These are phyloP conservation scores for Phenganax stokvisi DNA, from an alignment of 92 coral and sea anemone species.

Conservation along the genomic window DNA sequence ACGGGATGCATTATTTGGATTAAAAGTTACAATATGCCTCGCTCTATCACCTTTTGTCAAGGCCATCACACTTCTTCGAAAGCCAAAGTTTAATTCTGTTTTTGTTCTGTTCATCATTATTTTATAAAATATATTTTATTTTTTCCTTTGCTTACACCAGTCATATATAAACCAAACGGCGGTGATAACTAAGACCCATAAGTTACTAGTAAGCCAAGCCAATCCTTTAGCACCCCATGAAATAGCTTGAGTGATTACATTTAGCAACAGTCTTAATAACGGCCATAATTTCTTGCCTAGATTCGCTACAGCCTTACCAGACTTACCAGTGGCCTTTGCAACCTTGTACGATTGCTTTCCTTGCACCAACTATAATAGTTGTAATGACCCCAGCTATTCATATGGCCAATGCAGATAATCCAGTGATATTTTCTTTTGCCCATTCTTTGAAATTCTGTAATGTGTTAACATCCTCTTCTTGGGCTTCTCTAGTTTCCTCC, in stretches of 20 bases:
- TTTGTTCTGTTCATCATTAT: too few species aligned
- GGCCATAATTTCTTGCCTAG: slow-evolving; percentile 25
- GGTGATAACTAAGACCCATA: slow-evolving; percentile 9
- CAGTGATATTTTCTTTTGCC: slow-evolving; percentile 34
- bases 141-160: not conserved
- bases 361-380: slow-evolving; percentile 19
- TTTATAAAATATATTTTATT: too few species aligned
- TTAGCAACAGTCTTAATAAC: not conserved
- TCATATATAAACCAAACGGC: not conserved
- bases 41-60: too few species aligned
- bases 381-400: slow-evolving; percentile 1
- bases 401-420: not conserved
- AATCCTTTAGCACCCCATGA: slow-evolving; percentile 15
- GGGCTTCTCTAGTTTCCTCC: not conserved
- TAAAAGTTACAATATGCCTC: too few species aligned
- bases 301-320: slow-evolving; percentile 22
- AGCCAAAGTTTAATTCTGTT: too few species aligned
- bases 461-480: not conserved
- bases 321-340: slow-evolving; percentile 27
- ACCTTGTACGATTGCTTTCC: slow-evolving; percentile 1
- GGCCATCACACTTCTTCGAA: too few species aligned
- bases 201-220: slow-evolving; percentile 9
- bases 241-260: not conserved
- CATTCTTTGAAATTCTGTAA: slow-evolving; percentile 25
- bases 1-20: too few species aligned